These are phyloP conservation scores for Amazona guildingii DNA, from an alignment of 2,113 vertebrate genomes.

Conservation along the genomic window DNA sequence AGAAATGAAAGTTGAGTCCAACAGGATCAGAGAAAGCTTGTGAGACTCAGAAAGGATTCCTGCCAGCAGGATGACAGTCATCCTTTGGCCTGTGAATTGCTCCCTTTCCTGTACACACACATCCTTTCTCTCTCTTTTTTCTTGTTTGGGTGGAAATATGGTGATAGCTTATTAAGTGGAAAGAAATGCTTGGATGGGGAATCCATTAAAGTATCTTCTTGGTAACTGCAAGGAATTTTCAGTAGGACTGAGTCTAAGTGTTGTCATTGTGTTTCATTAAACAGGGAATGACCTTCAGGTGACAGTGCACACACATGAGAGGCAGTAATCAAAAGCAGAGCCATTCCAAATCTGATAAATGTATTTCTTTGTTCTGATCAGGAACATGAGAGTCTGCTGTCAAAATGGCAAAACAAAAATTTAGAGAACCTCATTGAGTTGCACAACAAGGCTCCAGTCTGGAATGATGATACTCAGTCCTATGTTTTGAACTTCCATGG, in stretches of 20 bases:
- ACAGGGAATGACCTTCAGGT: background rate
- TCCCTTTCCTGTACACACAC: background rate
- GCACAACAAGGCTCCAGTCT: conserved; percentile 95
- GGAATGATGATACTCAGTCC: conserved; percentile 97
- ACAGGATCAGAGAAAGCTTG: background rate
- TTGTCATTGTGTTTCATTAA: background rate
- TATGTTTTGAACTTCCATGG: conserved; percentile 97
- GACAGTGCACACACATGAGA: background rate
- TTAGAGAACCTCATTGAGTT: conserved; percentile 93
- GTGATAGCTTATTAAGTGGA: background rate
- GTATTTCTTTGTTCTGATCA: conserved; percentile 54
- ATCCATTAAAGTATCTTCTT: background rate
- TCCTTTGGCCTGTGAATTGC: background rate
- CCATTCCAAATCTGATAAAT: background rate
- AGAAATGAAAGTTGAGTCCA: background rate
- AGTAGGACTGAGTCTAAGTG: background rate
- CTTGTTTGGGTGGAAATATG: background rate
- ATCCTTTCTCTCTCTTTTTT: background rate
- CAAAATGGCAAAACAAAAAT: conserved; percentile 87
- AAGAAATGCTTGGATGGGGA: background rate
- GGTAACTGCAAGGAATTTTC: background rate
- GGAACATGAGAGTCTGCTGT: conserved; percentile 91
- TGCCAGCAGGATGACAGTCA: background rate
- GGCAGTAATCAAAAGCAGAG: background rate
- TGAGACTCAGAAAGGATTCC: background rate